Conservation (phyloP, 2,797 vertebrate genomes). For the Anguilla obscura region DNA sequence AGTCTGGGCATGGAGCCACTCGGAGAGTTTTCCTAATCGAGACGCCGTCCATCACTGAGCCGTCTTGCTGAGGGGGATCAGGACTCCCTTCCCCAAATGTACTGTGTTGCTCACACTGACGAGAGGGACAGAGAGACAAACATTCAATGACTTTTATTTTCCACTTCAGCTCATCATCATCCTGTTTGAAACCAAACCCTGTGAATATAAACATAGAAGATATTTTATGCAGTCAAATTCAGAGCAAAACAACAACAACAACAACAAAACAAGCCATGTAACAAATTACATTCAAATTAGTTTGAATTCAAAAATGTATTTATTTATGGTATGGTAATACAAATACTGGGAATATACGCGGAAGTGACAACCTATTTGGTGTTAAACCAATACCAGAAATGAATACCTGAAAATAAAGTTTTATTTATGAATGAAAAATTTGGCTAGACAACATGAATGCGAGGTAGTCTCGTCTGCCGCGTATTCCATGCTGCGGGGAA, state of each 20-base stretch:
- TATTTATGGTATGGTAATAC: background rate
- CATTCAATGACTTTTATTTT: background rate
- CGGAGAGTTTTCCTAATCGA: background rate
- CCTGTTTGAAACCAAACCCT: constrained; percentile 32
- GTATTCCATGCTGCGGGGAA: background rate
- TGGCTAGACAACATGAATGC: background rate
- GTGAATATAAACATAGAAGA: constrained; percentile 39
- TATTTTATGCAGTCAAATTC: background rate
- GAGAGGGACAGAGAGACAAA: background rate
- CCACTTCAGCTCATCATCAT: background rate
- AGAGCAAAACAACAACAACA: background rate
- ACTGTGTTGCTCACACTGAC: constrained; percentile 24
- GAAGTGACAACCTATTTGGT: background rate
- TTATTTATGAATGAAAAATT: background rate
- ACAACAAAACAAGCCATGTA: background rate
- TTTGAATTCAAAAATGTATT: background rate
- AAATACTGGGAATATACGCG: background rate
- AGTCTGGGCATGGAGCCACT: constrained; percentile 33
- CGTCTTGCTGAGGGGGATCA: background rate
- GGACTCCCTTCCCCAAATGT: background rate
- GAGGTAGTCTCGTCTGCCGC: background rate
- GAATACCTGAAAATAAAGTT: background rate
- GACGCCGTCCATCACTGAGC: background rate
- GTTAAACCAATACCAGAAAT: background rate
- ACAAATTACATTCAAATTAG: background rate